Base-by-base conservation (phyloP, 1,140 invertebrate species). In the Chrysoperla carnea region DNA sequence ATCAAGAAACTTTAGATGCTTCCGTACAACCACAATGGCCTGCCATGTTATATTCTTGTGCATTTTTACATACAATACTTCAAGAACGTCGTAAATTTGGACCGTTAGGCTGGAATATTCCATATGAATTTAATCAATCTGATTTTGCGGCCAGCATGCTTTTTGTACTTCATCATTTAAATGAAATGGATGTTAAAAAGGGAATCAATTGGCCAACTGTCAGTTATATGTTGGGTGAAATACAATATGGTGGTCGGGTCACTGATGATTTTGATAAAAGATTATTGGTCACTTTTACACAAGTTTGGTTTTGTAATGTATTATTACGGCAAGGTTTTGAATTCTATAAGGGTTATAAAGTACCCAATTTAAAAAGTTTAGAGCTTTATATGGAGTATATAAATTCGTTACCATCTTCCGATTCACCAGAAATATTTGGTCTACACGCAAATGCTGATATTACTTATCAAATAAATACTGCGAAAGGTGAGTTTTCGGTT, bases 211-310 rank as follows among this genome's bases (percentile, higher is more conserved):
- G 91, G 91, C 84, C 87, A 28, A 97, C 92, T 1, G 80, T 98
- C 1, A 89, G 92, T 53, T 98, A 96, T 52, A 97, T 98, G 91
- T 76, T 96, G 33, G 91, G 91, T 23, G 91, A 97, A 64, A 91
- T 95, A 5, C 88, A 94, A 59, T 97, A 96, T 59, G 93, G 93
- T n/a, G 93, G 93, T 1, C 66, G 92, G 52, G 91, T 96, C 0
- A 96, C 92, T 1, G 92, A 96, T 56, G 91, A 96, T 56, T 94
- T 89, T 61, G 91, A 94, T 59, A 93, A 93, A 61, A 69, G 89
- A 42, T 64, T 95, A 8, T 61, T 95, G 5, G 88, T 82, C 13
- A 93, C 90, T 0, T 93, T 93, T 50, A 85, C 83, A 0, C 76
- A 84, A 44, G 81, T 75, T 0, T 93, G 87, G 86, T 92, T 93